Percentiles rank a stretch among this genome's conserved stretches.
phyloP scores from a whole-genome alignment of 35 echinoderm and acorn worm genomes.

The Holothuria glaberrima region DNA sequence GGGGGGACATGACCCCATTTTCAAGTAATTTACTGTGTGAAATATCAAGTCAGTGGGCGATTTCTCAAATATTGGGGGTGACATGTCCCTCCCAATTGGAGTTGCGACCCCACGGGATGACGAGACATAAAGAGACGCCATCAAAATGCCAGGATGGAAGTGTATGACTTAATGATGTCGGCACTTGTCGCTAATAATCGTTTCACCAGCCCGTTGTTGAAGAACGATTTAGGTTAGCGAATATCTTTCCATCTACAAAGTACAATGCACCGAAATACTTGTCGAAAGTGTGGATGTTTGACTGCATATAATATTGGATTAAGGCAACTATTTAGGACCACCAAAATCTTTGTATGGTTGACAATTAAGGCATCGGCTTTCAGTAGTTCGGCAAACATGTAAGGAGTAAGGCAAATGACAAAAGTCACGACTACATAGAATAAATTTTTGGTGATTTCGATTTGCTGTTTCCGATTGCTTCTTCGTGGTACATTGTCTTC shows the following conservation, averaged over 20 bases:
- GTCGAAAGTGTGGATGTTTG: slow-evolving; percentile 49
- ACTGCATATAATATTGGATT: slow-evolving; percentile 48
- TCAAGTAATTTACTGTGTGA: too few relatives aligned
- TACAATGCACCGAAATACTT: slow-evolving; percentile 11
- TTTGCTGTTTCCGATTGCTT: background rate
- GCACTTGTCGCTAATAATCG: too few relatives aligned
- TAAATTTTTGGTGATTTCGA: slow-evolving; percentile 49
- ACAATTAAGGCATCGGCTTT: background rate
- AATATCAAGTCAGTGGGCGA: too few relatives aligned
- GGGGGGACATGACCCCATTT: too few relatives aligned
- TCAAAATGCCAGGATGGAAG: too few relatives aligned
- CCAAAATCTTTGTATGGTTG: slow-evolving; percentile 29
- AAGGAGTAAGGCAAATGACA: slow-evolving; percentile 12
- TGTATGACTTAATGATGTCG: too few relatives aligned
- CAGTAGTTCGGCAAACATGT: slow-evolving; percentile 40
- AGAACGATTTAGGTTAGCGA: background rate
- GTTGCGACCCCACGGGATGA: too few relatives aligned
- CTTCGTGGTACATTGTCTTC: background rate
- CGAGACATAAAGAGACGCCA: too few relatives aligned
- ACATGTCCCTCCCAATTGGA: too few relatives aligned
- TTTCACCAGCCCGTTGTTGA: too few relatives aligned
- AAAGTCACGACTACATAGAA: slow-evolving; percentile 33
- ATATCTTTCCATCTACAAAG: slow-evolving; percentile 12
- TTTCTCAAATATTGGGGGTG: too few relatives aligned
- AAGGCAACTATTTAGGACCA: slow-evolving; percentile 36